Percentiles rank a stretch among this genome's conserved stretches.
These are phyloP conservation scores for Therioaphis trifolii DNA, from an alignment of 2,888 invertebrate genomes.

Conservation along the genomic window DNA sequence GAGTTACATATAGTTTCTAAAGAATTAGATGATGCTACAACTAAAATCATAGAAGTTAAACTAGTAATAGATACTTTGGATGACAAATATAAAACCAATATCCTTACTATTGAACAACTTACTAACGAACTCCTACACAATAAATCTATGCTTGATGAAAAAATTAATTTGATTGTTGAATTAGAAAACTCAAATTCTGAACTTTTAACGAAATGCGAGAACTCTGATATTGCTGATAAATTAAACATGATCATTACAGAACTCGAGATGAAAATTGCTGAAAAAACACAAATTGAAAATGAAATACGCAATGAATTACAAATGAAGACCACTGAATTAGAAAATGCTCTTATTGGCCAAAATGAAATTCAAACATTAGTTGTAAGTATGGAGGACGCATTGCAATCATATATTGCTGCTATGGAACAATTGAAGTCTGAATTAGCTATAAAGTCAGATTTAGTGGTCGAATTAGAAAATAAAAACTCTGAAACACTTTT, in stretches of 20 bases:
- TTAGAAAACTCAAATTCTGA: slow-evolving; percentile 39
- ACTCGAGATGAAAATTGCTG: slow-evolving; percentile 4
- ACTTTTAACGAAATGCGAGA: slow-evolving; percentile 10
- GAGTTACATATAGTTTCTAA: neutral
- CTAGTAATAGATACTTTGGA: neutral
- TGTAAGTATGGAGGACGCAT: slow-evolving; percentile 41
- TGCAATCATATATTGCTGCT: neutral
- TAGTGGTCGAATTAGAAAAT: slow-evolving; percentile 8
- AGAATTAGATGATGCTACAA: slow-evolving; percentile 21
- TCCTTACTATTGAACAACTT: slow-evolving; percentile 27
- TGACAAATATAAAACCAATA: neutral
- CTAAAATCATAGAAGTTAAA: neutral
- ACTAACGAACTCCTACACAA: slow-evolving; percentile 1
- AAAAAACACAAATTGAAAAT: slow-evolving; percentile 19
- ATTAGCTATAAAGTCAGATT: slow-evolving; percentile 32
- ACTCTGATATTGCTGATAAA: neutral
- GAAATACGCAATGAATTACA: slow-evolving; percentile 33
- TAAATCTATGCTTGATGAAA: slow-evolving; percentile 18
- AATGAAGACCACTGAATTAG: neutral
- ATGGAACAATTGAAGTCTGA: slow-evolving; percentile 10
- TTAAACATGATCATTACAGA: slow-evolving; percentile 6
- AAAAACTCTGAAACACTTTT: slow-evolving; percentile 19
- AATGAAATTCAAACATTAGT: slow-evolving; percentile 11
- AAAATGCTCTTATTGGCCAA: slow-evolving; percentile 14
- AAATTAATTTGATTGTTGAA: neutral